Percentiles rank a stretch among this genome's conserved stretches.
Evolutionary conservation across 2,113 vertebrate genomes (phyloP).

Genomic region (Tupaia tana): DNA sequence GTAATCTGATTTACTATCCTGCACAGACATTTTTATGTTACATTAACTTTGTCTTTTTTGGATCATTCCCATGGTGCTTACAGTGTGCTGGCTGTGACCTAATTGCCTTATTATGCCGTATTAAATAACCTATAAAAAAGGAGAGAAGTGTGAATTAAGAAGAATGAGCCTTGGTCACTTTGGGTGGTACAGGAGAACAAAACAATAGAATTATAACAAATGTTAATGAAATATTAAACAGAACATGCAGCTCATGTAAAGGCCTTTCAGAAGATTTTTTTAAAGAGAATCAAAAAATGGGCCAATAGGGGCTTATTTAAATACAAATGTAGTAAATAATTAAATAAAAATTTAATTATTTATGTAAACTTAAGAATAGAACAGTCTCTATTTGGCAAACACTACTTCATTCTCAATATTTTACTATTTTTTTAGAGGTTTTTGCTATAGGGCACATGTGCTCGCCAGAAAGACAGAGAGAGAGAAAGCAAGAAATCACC

Average conservation of each 20-base stretch:
- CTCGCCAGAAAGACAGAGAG: too few relatives aligned
- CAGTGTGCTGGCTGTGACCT: background rate
- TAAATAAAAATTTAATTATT: background rate
- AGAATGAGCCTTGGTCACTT: background rate
- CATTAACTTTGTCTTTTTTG: slow-evolving; percentile 51
- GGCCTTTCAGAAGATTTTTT: background rate
- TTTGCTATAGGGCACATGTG: too few relatives aligned
- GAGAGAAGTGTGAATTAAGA: slow-evolving; percentile 24
- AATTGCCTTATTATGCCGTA: slow-evolving; percentile 41
- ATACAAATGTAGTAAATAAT: background rate
- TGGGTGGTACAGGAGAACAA: background rate
- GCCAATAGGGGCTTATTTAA: background rate
- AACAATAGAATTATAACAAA: background rate
- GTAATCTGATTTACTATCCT: background rate
- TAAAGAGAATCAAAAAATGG: background rate
- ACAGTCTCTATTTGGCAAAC: background rate
- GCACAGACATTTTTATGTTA: slow-evolving; percentile 38
- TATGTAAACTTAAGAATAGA: background rate
- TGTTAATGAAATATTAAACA: background rate
- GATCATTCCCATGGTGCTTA: background rate
- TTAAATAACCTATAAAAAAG: slow-evolving; percentile 51
- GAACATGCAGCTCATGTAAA: background rate
- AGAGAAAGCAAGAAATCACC: too few relatives aligned
- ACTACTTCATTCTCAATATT: slow-evolving; percentile 4
- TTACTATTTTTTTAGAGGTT: background rate